These are phyloP conservation scores for Etheostoma spectabile DNA, from an alignment of 2,113 vertebrate genomes.

Conservation along the genomic window DNA sequence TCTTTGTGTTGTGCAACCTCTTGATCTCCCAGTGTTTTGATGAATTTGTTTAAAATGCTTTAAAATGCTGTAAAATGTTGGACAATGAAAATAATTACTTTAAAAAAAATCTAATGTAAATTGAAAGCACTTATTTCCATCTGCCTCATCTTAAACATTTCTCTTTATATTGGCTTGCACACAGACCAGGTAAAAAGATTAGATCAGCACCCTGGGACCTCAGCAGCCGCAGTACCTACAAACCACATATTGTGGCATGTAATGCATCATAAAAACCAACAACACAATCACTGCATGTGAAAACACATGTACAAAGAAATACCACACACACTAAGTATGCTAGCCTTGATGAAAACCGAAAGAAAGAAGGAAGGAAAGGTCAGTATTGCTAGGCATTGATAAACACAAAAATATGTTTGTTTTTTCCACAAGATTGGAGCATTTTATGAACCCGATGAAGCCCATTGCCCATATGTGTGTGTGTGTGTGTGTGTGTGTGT, in stretches of 20 bases:
- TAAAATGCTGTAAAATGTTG: too few species aligned
- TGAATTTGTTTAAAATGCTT: background rate
- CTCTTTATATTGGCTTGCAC: background rate
- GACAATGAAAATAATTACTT: background rate
- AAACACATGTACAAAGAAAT: constrained; percentile 35
- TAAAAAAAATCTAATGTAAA: background rate
- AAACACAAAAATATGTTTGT: background rate
- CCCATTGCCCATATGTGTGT: background rate
- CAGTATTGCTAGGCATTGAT: background rate
- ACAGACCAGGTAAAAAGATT: background rate
- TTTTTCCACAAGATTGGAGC: too few species aligned
- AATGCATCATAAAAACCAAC: constrained; percentile 32
- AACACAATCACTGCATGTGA: constrained; percentile 21
- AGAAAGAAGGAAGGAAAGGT: background rate
- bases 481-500: background rate
- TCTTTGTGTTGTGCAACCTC: background rate
- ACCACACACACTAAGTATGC: background rate
- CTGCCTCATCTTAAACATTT: background rate
- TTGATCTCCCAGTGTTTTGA: constrained; percentile 5
- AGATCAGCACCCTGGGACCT: constrained; percentile 4
- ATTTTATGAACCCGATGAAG: too few species aligned
- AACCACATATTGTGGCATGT: constrained; percentile 10
- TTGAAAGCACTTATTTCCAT: background rate
- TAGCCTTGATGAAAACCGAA: background rate
- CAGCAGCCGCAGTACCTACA: background rate